These are phyloP conservation scores for Carassius gibelio DNA, from an alignment of 2,113 vertebrate genomes.

Conservation along the genomic window DNA sequence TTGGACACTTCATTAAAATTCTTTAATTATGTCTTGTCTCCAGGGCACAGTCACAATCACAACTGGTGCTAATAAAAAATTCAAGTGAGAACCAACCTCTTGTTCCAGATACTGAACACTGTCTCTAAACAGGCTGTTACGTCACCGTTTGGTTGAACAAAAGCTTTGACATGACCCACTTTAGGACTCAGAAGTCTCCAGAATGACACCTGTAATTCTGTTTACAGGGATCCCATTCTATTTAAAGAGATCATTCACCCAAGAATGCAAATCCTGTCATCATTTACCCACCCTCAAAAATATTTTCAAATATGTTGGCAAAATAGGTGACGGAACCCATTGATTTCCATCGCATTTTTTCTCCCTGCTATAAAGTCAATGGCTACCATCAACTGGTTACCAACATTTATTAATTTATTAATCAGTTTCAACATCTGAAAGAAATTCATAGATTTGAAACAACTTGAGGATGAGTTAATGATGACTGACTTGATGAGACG, in stretches of 20 bases:
- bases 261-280: not conserved
- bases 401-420: not conserved
- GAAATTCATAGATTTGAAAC: not conserved
- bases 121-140: slow-evolving; percentile 23
- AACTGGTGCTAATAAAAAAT: slow-evolving; percentile 68
- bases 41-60: slow-evolving; percentile 64
- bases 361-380: not conserved
- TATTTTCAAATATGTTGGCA: not conserved
- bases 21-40: slow-evolving; percentile 79
- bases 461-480: not conserved
- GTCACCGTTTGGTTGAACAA: slow-evolving; percentile 22
- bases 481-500: not conserved
- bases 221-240: not conserved
- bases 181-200: not conserved
- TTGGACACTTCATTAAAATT: slow-evolving; percentile 79
- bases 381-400: not conserved
- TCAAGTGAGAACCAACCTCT: slow-evolving; percentile 53
- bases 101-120: slow-evolving; percentile 66
- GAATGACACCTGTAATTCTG: slow-evolving; percentile 23
- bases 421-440: not conserved
- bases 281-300: not conserved
- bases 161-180: not conserved
- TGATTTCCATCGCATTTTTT: too few species aligned
- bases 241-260: not conserved
- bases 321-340: not conserved